A percentile compares a stretch with the other conserved stretches of the same genome.
phyloP scores from a whole-genome alignment of 2,888 invertebrate genomes.

The Bombyx huttoni region DNA sequence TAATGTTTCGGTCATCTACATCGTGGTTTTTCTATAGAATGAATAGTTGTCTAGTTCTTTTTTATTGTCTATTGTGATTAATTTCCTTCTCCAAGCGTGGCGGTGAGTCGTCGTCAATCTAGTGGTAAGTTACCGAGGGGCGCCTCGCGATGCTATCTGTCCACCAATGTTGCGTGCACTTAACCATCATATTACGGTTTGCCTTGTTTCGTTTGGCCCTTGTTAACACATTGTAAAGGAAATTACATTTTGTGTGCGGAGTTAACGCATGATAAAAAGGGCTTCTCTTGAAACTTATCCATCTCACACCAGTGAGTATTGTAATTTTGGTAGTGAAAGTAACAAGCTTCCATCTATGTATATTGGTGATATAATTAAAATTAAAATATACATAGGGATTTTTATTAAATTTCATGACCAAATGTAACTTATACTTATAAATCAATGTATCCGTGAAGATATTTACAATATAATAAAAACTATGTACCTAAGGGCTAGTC shows the following conservation, averaged over 20 bases:
- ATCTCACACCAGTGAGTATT: neutral
- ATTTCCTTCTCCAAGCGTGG: constrained; percentile 30
- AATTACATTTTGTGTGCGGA: constrained; percentile 65
- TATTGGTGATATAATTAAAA: no score
- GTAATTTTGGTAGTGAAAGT: no score
- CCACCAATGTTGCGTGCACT: constrained; percentile 64
- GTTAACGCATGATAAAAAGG: constrained; percentile 43
- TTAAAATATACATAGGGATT: no score
- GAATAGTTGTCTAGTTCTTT: neutral
- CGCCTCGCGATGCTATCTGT: constrained; percentile 58
- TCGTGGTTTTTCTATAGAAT: neutral
- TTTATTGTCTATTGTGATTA: neutral
- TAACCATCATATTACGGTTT: constrained; percentile 52
- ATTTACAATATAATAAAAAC: no score
- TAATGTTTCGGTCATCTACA: neutral
- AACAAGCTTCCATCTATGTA: no score
- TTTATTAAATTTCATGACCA: no score
- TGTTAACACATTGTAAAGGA: constrained; percentile 71
- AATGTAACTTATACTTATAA: no score
- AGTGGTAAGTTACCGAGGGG: constrained; percentile 24
- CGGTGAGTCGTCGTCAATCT: constrained; percentile 16
- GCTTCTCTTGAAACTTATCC: constrained; percentile 33
- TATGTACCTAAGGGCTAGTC: no score
- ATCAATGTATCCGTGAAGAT: no score
- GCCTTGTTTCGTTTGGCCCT: constrained; percentile 46